Percentiles rank a stretch among this genome's conserved stretches.
Evolutionary conservation across 2,888 invertebrate genomes (phyloP).

Genomic region (Bursaphelenchus okinawaensis): DNA sequence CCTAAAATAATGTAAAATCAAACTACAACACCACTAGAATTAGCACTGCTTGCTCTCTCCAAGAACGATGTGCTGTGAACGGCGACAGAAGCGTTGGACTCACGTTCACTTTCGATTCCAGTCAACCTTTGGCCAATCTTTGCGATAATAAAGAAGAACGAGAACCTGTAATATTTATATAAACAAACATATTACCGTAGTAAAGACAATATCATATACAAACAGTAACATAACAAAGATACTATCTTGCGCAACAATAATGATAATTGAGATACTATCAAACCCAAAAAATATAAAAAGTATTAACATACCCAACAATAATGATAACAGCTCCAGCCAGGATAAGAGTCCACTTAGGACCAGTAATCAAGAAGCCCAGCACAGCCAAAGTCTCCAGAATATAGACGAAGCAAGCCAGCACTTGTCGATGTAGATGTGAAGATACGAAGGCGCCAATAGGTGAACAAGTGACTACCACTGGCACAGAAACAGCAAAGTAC

Average conservation of each 20-base stretch:
- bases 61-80: neutral
- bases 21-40: neutral
- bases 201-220: no score
- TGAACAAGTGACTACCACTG: conserved; percentile 30
- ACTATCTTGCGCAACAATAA: no score
- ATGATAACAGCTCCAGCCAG: conserved; percentile 23
- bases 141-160: neutral
- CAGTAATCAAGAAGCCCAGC: conserved; percentile 25
- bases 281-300: neutral
- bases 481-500: conserved; percentile 17
- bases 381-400: conserved; percentile 27
- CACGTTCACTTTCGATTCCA: neutral
- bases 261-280: no score
- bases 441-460: conserved; percentile 47
- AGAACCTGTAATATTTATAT: no score
- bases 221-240: no score
- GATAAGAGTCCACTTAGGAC: conserved; percentile 13
- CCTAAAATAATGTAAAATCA: neutral
- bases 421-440: conserved; percentile 41
- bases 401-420: conserved; percentile 42
- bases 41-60: neutral
- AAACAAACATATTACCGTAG: no score
- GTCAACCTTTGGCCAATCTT: neutral
- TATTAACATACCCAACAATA: conserved; percentile 8
- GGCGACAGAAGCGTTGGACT: neutral